Conservation (phyloP, 2,888 invertebrate species). For the Fragum sueziense region DNA sequence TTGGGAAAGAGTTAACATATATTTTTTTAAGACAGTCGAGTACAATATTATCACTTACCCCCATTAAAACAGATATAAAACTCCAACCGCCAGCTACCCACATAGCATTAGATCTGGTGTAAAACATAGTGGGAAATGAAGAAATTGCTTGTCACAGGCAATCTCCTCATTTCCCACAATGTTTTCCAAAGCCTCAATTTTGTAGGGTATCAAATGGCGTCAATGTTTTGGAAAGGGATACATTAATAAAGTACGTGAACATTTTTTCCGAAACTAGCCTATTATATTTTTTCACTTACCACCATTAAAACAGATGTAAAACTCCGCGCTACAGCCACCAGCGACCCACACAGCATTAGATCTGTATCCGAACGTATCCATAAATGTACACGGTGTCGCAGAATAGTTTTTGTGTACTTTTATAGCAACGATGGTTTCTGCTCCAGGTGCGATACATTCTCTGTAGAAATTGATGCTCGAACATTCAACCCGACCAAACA, state of each 20-base stretch:
- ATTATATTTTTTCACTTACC: too few relatives aligned
- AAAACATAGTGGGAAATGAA: too few relatives aligned
- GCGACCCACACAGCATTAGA: constrained; percentile 55
- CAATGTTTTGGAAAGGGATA: too few relatives aligned
- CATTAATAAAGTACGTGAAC: too few relatives aligned
- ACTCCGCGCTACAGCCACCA: constrained; percentile 54
- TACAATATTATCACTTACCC: too few relatives aligned
- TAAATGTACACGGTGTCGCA: constrained; percentile 30
- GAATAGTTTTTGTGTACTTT: constrained; percentile 45
- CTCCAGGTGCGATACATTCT: constrained; percentile 53
- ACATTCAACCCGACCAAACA: constrained; percentile 39
- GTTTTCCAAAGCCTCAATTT: not conserved
- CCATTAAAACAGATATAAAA: not conserved
- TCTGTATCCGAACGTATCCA: constrained; percentile 50
- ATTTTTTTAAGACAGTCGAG: too few relatives aligned
- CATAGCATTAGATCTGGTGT: too few relatives aligned
- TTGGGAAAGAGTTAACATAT: too few relatives aligned
- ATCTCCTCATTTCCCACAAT: too few relatives aligned
- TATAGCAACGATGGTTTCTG: constrained; percentile 32
- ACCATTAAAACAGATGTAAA: constrained; percentile 54
- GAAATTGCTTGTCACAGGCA: not conserved
- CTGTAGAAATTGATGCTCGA: constrained; percentile 46
- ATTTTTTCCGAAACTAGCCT: too few relatives aligned
- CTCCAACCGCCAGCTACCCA: too few relatives aligned
- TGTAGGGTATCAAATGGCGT: too few relatives aligned